Conservation (phyloP, 2,113 vertebrate genomes). For the Aphyosemion australe region DNA sequence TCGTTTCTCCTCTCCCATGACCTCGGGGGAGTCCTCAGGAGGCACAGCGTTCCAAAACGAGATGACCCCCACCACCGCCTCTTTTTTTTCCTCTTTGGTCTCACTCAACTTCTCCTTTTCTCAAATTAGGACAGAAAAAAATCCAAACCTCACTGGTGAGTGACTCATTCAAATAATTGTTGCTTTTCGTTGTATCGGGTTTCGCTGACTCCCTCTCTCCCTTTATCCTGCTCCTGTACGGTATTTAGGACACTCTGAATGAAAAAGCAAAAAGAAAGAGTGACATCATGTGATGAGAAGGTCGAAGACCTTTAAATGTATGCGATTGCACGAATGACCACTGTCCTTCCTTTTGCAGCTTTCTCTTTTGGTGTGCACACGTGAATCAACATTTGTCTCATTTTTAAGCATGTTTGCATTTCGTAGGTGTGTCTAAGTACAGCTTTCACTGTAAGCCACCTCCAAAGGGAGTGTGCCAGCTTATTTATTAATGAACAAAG, state of each 20-base stretch:
- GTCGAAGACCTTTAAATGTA: constrained; percentile 53
- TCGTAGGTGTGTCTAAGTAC: constrained; percentile 34
- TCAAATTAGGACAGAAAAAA: constrained; percentile 54
- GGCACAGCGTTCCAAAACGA: constrained; percentile 47
- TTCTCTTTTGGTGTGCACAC: constrained; percentile 2
- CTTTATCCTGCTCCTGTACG: constrained; percentile 32
- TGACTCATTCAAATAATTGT: constrained; percentile 78
- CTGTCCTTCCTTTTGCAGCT: not conserved
- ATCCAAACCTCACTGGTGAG: constrained; percentile 59
- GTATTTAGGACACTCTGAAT: constrained; percentile 68
- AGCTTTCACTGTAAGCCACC: constrained; percentile 14
- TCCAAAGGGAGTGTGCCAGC: not conserved
- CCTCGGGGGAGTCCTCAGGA: constrained; percentile 50
- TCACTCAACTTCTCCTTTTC: constrained; percentile 40
- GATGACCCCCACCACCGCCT: constrained; percentile 7
- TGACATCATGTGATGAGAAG: constrained; percentile 56
- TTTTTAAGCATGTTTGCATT: not conserved
- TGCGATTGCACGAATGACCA: constrained; percentile 32
- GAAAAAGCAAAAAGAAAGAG: constrained; percentile 31
- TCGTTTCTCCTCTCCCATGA: constrained; percentile 54
- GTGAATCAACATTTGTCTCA: not conserved
- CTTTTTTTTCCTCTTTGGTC: constrained; percentile 2
- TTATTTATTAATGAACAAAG: constrained; percentile 25
- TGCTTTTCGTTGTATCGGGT: constrained; percentile 70
- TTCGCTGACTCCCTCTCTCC: constrained; percentile 51